Evolutionary conservation across 2,888 invertebrate species (phyloP).

Genomic region (Epinotia ramella): DNA sequence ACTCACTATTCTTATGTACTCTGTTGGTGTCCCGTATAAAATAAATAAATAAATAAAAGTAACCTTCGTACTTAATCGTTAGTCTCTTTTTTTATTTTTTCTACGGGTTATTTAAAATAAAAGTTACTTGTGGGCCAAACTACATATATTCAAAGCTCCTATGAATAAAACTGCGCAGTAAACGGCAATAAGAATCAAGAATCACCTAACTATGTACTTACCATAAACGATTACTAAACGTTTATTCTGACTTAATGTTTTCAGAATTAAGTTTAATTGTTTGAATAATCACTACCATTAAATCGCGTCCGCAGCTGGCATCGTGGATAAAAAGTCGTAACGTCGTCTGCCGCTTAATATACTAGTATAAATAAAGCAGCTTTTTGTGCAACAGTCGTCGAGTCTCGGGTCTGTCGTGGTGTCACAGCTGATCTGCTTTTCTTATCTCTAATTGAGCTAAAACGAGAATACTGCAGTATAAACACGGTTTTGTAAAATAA

Average conservation of each 20-base stretch:
- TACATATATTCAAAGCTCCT: too few species aligned
- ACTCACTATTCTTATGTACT: too few species aligned
- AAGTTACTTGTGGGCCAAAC: too few species aligned
- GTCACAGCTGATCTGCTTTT: background rate
- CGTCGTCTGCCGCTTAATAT: background rate
- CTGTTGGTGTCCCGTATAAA: too few species aligned
- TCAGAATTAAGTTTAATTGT: conserved; percentile 19
- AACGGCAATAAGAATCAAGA: too few species aligned
- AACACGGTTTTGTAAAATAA: too few species aligned
- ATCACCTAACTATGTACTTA: too few species aligned
- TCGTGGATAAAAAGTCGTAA: background rate
- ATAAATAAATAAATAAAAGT: too few species aligned
- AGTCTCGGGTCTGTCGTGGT: conserved; percentile 10
- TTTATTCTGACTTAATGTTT: conserved; percentile 1
- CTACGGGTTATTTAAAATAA: too few species aligned
- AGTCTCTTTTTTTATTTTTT: too few species aligned
- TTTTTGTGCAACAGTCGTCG: background rate
- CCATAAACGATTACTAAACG: background rate
- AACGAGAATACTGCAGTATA: background rate
- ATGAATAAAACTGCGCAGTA: too few species aligned
- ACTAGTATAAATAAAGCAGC: background rate
- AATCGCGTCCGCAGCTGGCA: background rate
- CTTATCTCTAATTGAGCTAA: background rate
- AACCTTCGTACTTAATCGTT: too few species aligned
- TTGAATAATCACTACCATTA: conserved; percentile 25